A percentile compares a stretch with the other conserved stretches of the same genome.
phyloP scores from a whole-genome alignment of 2,888 invertebrate species.

The Drosophila barbarae region DNA sequence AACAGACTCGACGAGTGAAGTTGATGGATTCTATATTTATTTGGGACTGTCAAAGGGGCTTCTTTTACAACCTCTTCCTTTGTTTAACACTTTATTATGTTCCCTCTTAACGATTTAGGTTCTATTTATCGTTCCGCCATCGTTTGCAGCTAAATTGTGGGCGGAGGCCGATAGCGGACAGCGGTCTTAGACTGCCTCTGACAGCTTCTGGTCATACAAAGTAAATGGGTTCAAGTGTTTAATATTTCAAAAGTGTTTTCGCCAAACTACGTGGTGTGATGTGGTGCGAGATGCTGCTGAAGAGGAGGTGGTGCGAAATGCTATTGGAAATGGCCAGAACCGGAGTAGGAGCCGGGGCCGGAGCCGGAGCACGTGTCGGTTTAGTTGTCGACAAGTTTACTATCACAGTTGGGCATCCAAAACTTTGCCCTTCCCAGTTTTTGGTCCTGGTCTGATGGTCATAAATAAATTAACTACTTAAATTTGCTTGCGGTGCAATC shows the following conservation, averaged over 20 bases:
- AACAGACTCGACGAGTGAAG: too few relatives aligned
- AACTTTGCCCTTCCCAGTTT: constrained; percentile 30
- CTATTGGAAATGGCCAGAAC: constrained; percentile 35
- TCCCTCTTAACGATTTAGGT: too few relatives aligned
- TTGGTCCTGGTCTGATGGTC: constrained; percentile 4
- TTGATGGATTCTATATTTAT: too few relatives aligned
- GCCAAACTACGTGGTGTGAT: constrained; percentile 45
- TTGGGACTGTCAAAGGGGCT: too few relatives aligned
- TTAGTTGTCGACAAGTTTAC: constrained; percentile 45
- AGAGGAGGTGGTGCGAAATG: constrained; percentile 1
- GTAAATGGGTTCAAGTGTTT: constrained; percentile 61
- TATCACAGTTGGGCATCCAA: constrained; percentile 40
- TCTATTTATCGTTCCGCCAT: not conserved
- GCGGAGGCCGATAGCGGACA: constrained; percentile 11
- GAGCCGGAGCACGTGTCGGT: constrained; percentile 39
- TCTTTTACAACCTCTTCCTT: too few relatives aligned
- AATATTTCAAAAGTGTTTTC: constrained; percentile 55
- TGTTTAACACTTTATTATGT: too few relatives aligned
- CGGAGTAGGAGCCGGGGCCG: constrained; percentile 1
- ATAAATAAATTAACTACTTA: constrained; percentile 53
- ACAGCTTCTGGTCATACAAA: constrained; percentile 41
- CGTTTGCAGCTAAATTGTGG: not conserved
- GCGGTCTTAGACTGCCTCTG: constrained; percentile 17
- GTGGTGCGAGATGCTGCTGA: constrained; percentile 23
- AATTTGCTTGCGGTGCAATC: constrained; percentile 27